Base-by-base conservation (phyloP, 2,113 vertebrate genomes). In the Ceyx cyanopectus region DNA sequence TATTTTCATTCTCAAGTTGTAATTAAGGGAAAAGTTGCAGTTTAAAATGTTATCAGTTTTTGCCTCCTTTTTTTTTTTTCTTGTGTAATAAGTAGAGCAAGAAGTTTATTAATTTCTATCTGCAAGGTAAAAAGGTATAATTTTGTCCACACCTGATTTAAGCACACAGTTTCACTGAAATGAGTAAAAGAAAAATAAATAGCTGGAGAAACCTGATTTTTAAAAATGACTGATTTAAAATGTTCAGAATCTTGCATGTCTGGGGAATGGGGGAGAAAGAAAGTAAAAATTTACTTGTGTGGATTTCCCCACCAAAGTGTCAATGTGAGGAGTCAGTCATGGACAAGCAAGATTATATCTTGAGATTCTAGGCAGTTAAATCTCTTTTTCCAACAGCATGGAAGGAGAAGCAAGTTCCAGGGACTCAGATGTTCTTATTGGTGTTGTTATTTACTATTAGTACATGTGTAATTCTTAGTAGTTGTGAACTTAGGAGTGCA, bases 21-120 rank as follows among this genome's bases (percentile, higher is more conserved):
- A 94, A 93, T 96, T 93, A 94, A 93, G 68, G n/a, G 34, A 81
- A 91, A 94, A 92, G 78, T 94, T 93, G 68, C 63, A 67, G 40
- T 62, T 91, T 77, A 91, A 88, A 92, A 89, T 74, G 65, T 50
- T 92, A 57, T 86, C 51, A 69, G 29, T 26, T 69, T 89, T 92
- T 78, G 26, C 29, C 19, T 91, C 40, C 3, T 34, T 82, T 81
- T 92, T 48, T 48, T 61, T 9, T 90, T 86, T 58, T 7, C 41
- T 95, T 85, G n/a, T 45, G 13, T 92, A 82, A 85, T 90, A 93
- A 87, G 40, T 63, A 67, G 23, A 76, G 48, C 5, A 87, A 91
- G 34, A 72, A 93, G 34, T 78, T 91, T 72, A 85, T 91, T 89
- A 40, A 74, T 89, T 89, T 93, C 79, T 80, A 74, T 93, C 72